Conservation (phyloP, 2,113 vertebrate species). For the Columba janthina region DNA sequence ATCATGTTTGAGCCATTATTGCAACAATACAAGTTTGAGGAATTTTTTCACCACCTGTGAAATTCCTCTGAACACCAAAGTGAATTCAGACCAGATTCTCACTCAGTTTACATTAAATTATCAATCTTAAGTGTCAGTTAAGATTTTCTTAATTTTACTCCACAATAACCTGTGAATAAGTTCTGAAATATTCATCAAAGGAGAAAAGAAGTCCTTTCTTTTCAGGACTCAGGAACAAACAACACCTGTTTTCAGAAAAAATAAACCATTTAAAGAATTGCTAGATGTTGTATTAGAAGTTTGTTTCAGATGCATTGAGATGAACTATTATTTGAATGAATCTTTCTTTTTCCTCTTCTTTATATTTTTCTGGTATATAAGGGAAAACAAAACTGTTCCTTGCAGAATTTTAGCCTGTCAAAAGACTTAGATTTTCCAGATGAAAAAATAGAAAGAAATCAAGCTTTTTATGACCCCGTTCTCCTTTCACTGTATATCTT, state of each 20-base stretch:
- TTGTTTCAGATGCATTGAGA: not conserved
- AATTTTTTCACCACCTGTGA: not conserved
- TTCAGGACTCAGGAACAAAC: not conserved
- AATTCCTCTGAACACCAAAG: not conserved
- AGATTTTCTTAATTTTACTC: not conserved
- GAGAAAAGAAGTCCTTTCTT: not conserved
- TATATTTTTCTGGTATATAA: not conserved
- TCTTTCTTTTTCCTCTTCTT: not conserved
- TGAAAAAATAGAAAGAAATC: not conserved
- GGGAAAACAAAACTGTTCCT: not conserved
- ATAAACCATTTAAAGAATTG: not conserved
- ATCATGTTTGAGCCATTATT: not conserved
- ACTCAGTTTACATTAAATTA: not conserved
- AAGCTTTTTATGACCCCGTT: not conserved
- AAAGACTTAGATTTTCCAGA: not conserved
- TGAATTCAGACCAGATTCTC: not conserved
- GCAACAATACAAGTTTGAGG: not conserved
- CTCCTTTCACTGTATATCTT: not conserved
- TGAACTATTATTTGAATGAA: not conserved
- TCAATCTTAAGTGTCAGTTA: not conserved
- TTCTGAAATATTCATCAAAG: not conserved
- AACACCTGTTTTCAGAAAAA: not conserved
- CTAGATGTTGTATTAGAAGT: not conserved
- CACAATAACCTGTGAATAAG: not conserved
- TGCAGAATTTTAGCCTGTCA: not conserved